Evolutionary conservation across 2,113 vertebrate species (phyloP).

Genomic region (Meleagris gallopavo): DNA sequence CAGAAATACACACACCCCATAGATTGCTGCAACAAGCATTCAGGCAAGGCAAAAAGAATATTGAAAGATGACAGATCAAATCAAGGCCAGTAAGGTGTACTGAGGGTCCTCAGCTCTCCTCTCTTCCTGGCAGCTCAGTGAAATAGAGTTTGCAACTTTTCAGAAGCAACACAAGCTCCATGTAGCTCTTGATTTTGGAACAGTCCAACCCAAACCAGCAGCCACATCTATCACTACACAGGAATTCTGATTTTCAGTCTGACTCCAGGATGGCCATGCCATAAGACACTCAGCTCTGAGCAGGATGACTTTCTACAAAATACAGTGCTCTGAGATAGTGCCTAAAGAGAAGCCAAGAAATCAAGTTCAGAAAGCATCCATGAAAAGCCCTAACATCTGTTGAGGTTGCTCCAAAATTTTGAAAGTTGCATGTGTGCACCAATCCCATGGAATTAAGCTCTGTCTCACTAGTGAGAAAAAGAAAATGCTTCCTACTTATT

Average conservation of each 20-base stretch:
- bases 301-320: not conserved
- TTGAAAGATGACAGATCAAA: not conserved
- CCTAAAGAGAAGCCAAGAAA: not conserved
- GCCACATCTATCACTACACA: fast-evolving
- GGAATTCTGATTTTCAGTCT: not conserved
- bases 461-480: too few relatives aligned
- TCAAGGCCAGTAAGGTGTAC: not conserved
- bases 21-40: not conserved
- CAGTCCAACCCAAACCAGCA: not conserved
- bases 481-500: too few relatives aligned
- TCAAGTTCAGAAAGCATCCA: not conserved
- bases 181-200: not conserved
- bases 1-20: conserved; percentile 15
- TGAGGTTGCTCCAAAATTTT: too few relatives aligned
- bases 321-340: not conserved
- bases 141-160: not conserved
- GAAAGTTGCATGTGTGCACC: too few relatives aligned
- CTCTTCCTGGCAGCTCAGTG: not conserved
- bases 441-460: too few relatives aligned
- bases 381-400: not conserved
- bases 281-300: not conserved
- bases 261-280: not conserved
- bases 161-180: not conserved
- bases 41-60: not conserved
- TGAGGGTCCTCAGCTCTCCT: not conserved